These are phyloP conservation scores for Dasyurus viverrinus DNA, from an alignment of 2,113 vertebrate species.

Conservation along the genomic window DNA sequence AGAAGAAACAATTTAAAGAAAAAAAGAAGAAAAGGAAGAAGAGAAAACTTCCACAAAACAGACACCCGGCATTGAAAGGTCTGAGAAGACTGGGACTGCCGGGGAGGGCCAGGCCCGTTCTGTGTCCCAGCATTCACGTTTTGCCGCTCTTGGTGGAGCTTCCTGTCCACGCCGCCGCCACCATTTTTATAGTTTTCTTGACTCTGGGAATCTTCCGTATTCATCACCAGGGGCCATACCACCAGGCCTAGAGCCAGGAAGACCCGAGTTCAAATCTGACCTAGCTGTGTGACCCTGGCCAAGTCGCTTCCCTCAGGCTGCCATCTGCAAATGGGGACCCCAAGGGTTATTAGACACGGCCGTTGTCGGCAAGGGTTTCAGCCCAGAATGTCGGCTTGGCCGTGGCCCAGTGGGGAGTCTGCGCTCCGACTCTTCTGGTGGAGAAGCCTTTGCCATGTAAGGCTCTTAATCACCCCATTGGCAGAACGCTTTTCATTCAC, in stretches of 20 bases:
- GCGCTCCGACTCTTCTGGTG: neutral
- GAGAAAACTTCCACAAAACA: neutral
- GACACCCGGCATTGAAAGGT: too few species aligned
- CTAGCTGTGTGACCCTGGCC: neutral
- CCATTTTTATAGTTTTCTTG: neutral
- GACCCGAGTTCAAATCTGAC: too few species aligned
- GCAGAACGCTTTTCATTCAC: neutral
- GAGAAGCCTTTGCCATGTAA: too few species aligned
- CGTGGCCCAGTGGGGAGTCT: neutral
- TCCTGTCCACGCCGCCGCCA: too few species aligned
- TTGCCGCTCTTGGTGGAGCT: accelerated
- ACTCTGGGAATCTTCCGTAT: neutral
- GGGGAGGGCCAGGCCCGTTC: too few species aligned
- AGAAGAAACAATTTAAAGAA: neutral
- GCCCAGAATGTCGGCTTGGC: neutral
- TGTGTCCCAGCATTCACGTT: too few species aligned
- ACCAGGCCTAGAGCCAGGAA: neutral
- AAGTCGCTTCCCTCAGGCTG: too few species aligned
- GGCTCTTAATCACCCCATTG: neutral
- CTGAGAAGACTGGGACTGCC: neutral
- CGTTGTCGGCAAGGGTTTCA: neutral
- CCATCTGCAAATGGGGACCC: neutral
- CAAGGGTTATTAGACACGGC: too few species aligned
- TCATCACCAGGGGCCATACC: neutral
- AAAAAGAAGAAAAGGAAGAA: neutral